phyloP scores from a whole-genome alignment of 1,140 invertebrate genomes.

The Vanessa atalanta region DNA sequence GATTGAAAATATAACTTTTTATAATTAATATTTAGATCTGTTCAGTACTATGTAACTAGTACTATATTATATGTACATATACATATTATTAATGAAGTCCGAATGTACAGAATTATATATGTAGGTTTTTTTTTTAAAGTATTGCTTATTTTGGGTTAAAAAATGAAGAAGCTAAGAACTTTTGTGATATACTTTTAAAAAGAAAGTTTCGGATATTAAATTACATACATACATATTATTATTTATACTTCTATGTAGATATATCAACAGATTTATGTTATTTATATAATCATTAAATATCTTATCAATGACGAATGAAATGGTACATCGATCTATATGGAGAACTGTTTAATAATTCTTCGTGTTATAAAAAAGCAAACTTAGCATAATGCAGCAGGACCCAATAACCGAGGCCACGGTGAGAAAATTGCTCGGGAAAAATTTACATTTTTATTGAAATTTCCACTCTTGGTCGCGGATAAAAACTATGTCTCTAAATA shows the following conservation, averaged over 20 bases:
- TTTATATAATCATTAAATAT: not conserved
- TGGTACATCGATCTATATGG: conserved; percentile 18
- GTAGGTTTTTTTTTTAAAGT: too few species aligned
- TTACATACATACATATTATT: too few species aligned
- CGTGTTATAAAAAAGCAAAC: conserved; percentile 48
- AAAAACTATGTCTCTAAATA: conserved; percentile 73
- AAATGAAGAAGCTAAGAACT: too few species aligned
- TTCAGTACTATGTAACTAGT: not conserved
- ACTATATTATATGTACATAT: not conserved
- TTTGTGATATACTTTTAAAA: too few species aligned
- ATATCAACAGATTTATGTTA: too few species aligned
- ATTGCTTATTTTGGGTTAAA: too few species aligned
- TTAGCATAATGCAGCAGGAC: conserved; percentile 61
- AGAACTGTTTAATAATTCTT: conserved; percentile 45
- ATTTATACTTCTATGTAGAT: too few species aligned
- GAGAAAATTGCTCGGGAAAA: conserved; percentile 72
- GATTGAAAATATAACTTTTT: not conserved
- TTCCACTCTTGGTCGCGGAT: conserved; percentile 71
- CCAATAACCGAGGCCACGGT: conserved; percentile 59
- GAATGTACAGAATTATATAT: too few species aligned
- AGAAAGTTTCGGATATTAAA: too few species aligned
- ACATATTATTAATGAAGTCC: too few species aligned
- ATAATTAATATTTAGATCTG: not conserved
- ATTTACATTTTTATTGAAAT: conserved; percentile 80
- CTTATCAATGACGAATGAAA: not conserved